Evolutionary conservation across 2,113 vertebrate genomes (phyloP).

Genomic region (Petromus typicus): DNA sequence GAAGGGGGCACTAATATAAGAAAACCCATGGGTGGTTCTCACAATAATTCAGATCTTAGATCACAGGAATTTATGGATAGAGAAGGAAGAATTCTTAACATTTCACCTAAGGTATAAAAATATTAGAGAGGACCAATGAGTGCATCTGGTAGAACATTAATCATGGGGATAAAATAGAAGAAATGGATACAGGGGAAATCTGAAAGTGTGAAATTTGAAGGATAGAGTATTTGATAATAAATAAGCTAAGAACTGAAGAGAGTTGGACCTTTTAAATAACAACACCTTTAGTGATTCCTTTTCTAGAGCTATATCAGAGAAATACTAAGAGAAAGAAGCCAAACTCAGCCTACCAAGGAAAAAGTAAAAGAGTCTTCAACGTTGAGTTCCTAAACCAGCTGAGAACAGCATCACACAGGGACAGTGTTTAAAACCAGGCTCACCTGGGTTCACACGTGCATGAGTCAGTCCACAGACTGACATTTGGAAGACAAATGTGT

Average conservation of each 20-base stretch:
- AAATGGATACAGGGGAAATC: not conserved
- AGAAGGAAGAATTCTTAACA: not conserved
- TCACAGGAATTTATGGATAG: not conserved
- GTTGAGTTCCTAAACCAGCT: not conserved
- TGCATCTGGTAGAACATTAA: not conserved
- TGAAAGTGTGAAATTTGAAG: not conserved
- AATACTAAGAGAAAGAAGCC: not conserved
- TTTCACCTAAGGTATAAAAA: not conserved
- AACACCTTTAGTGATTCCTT: not conserved
- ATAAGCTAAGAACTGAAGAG: not conserved
- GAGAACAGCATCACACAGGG: not conserved
- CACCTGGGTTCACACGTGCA: not conserved
- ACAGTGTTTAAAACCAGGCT: not conserved
- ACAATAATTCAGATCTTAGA: not conserved
- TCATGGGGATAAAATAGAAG: not conserved
- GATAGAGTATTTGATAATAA: not conserved
- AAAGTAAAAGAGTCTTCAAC: not conserved
- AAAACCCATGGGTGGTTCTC: not conserved
- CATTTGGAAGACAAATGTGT: not conserved
- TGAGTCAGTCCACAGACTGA: not conserved
- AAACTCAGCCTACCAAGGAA: not conserved
- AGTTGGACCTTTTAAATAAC: not conserved
- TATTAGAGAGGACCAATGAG: not conserved
- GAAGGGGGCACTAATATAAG: not conserved
- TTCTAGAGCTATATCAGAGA: not conserved